Percentiles rank a stretch among this genome's conserved stretches.
phyloP scores from a whole-genome alignment of 2,113 vertebrate species.

The Cyprinus carpio region DNA sequence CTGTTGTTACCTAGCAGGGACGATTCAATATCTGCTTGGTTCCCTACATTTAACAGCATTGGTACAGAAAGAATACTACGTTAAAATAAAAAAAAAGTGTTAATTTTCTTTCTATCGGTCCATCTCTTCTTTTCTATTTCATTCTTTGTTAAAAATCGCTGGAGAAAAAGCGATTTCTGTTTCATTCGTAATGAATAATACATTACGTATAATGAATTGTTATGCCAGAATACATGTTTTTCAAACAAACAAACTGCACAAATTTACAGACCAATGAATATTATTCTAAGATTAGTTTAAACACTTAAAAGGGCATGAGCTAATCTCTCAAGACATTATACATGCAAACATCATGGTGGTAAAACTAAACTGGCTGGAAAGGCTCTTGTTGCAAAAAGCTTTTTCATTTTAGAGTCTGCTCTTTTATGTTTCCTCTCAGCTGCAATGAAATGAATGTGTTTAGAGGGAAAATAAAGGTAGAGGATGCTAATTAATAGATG shows the following conservation, averaged over 20 bases:
- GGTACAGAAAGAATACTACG: constrained; percentile 10
- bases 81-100: not conserved
- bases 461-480: not conserved
- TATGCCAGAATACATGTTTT: not conserved
- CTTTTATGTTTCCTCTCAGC: not conserved
- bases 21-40: constrained; percentile 10
- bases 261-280: not conserved
- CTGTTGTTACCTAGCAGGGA: not conserved
- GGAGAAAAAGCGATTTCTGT: not conserved
- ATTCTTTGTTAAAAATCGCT: not conserved
- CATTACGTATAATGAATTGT: not conserved
- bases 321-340: not conserved
- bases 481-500: not conserved
- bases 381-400: not conserved
- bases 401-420: not conserved
- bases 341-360: not conserved
- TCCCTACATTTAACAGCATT: not conserved
- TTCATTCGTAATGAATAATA: too few relatives aligned
- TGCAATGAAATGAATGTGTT: not conserved
- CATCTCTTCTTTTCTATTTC: constrained; percentile 12
- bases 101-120: not conserved
- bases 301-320: too few relatives aligned
- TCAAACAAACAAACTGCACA: not conserved
- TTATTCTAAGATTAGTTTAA: not conserved
- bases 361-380: not conserved